Evolutionary conservation across 2,797 vertebrate genomes (phyloP), one percentile per base, ranked within the genome.

Genomic region (Oceanodroma leucorhoa): DNA sequence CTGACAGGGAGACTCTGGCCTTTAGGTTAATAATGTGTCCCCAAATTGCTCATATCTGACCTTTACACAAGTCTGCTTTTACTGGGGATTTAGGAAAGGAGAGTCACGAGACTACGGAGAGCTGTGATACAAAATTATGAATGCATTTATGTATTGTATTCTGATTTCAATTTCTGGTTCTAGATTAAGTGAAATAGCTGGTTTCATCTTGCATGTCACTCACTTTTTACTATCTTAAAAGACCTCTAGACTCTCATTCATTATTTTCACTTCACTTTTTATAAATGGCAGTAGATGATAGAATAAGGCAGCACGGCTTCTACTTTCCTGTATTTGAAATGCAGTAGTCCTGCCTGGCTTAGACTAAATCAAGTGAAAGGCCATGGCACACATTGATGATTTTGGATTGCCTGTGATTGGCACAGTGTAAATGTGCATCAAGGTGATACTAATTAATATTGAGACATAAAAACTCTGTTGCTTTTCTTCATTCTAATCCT

Each of bases 401-500:
- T 90, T 57, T 60, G 73, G 58, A 88, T 82, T 90, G 40, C 34
- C 36, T 81, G 41, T 83, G 69, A 91, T 9, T 76, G 80, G 62
- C 73, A 90, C 6, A 14, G 14, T 30, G 43, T 24, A 86, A 91
- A 83, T 19, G 46, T 55, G 23, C 17, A 79, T 76, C 23, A 66
- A 45, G 51, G 54, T 18, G 45, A 81, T 60, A 66, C 50, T 83
- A 91, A 87, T 87, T 89, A 90, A 19, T 48, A 34, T 2, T 10
- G 82, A 89, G 54, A 84, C 62, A 66, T 13, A 80, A 89, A 87
- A 84, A 21, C 11, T 82, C 48, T 16, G 54, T 45, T 70, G 67
- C 11, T 89, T 94, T 87, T 76, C 50, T 89, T 85, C 48, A 77
- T 66, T 87, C 57, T 82, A 89, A 73, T 77, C 75, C 71, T 78